These are phyloP conservation scores for Camponotus floridanus DNA, from an alignment of 1,140 invertebrate genomes.

Conservation along the genomic window DNA sequence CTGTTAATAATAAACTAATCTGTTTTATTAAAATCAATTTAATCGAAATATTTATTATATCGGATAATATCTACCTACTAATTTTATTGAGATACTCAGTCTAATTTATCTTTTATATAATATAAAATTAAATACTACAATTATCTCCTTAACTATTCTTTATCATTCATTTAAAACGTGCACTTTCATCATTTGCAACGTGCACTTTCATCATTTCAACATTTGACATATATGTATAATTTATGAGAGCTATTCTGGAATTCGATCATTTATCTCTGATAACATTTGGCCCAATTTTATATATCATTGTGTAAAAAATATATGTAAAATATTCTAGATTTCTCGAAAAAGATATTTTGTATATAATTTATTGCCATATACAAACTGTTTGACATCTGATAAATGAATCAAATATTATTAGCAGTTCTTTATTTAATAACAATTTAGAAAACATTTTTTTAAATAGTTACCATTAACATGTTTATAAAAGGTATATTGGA, in stretches of 20 bases:
- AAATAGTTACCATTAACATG: too few species aligned
- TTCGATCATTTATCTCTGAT: neutral
- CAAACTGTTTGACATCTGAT: too few species aligned
- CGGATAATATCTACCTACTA: neutral
- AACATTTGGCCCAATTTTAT: too few species aligned
- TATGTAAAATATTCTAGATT: too few species aligned
- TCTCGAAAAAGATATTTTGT: too few species aligned
- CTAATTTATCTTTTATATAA: neutral
- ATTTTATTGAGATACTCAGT: neutral
- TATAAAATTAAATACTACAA: neutral
- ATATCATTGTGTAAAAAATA: too few species aligned
- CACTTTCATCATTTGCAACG: neutral
- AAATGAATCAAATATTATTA: too few species aligned
- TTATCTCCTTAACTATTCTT: neutral
- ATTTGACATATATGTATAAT: neutral
- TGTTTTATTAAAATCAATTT: neutral
- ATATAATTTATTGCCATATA: too few species aligned
- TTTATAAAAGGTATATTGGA: too few species aligned
- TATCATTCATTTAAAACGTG: constrained; percentile 9
- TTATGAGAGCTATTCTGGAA: constrained; percentile 5
- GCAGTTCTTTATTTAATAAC: too few species aligned
- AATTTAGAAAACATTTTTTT: too few species aligned
- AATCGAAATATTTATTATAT: neutral
- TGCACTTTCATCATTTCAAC: neutral
- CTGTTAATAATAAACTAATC: neutral